Base-by-base conservation (phyloP, 2,113 vertebrate genomes). In the Falco punctatus region DNA sequence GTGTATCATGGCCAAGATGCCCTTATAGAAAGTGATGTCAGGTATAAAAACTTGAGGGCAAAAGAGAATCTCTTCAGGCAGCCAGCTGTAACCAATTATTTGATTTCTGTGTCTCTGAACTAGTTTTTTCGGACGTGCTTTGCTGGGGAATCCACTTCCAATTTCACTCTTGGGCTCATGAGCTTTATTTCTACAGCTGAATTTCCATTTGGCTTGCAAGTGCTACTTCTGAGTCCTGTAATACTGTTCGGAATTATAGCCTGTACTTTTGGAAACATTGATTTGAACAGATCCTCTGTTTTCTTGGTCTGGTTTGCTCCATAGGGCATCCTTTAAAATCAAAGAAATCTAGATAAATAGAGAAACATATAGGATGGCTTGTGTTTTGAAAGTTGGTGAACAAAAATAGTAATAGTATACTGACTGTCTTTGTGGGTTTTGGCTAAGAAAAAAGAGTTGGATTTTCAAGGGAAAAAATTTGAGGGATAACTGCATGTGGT, bases 391-490 rank as follows among this genome's bases (percentile, higher is more conserved):
- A 91, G 86, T 8, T 83, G 40, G 61, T 59, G 82, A 92, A 49
- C 77, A 81, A 93, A 94, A 96, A 92, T 88, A 95, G 93, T 62
- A 77, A 40, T 61, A 80, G 85, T 78, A 20, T 38, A 21, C 82
- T 88, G 79, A 52, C 81, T 88, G 49, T 30, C 71, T 95, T 57
- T 94, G 84, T 95, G 93, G 93, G 49, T 75, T 81, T 92, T 93
- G 94, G 92, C 67, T 44, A 64, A 83, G 79, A 64, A 80, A 70
- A 38, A 66, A 61, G 78, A 88, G 54, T 17, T 83, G 42, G 16
- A 52, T 93, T 93, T 90, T 72, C 42, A 84, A 86, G 93, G 71
- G 70, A 5, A 54, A 57, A 84, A 58, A 44, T 1, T 20, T 5
- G 52, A 88, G 64, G 51, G 69, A 86, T 73, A 79, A 6, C 55